Evolutionary conservation across 1,140 invertebrate species (phyloP).

Genomic region (Dryas iulia): DNA sequence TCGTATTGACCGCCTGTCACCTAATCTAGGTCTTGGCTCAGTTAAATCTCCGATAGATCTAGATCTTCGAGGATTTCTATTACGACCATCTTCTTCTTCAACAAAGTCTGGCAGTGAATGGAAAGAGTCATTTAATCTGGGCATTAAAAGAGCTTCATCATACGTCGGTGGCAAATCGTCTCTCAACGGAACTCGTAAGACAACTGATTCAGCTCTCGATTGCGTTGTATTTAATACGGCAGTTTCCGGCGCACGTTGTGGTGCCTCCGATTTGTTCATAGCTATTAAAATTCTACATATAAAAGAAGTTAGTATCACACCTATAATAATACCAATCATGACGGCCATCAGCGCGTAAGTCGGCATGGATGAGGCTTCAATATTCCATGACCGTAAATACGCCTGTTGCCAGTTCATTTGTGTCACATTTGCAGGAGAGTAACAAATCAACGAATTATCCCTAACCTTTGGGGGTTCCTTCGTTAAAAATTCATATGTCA

Average conservation of each 20-base stretch:
- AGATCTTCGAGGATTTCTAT: constrained; percentile 48
- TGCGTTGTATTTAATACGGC: constrained; percentile 77
- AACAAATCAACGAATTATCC: constrained; percentile 75
- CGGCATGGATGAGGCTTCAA: constrained; percentile 40
- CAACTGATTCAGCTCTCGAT: constrained; percentile 60
- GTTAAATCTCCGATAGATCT: constrained; percentile 70
- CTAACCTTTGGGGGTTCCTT: constrained; percentile 77
- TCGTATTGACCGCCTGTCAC: constrained; percentile 59
- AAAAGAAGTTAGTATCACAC: constrained; percentile 72
- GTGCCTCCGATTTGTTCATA: constrained; percentile 72
- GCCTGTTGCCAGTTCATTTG: constrained; percentile 84
- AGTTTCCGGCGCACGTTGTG: constrained; percentile 74
- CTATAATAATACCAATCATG: constrained; percentile 78
- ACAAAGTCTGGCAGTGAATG: constrained; percentile 81
- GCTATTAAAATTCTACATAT: constrained; percentile 81
- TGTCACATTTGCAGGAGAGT: constrained; percentile 82
- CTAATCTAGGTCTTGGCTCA: constrained; percentile 50
- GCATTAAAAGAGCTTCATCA: constrained; percentile 86
- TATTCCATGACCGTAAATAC: constrained; percentile 83
- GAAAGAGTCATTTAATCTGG: constrained; percentile 81
- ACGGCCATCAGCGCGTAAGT: constrained; percentile 83
- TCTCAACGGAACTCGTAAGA: constrained; percentile 77
- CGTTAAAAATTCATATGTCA: constrained; percentile 82
- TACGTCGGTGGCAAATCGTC: constrained; percentile 86
- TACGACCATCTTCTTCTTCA: constrained; percentile 48